phyloP scores from a whole-genome alignment of 2,797 vertebrate genomes.

The Falco novaeseelandiae region DNA sequence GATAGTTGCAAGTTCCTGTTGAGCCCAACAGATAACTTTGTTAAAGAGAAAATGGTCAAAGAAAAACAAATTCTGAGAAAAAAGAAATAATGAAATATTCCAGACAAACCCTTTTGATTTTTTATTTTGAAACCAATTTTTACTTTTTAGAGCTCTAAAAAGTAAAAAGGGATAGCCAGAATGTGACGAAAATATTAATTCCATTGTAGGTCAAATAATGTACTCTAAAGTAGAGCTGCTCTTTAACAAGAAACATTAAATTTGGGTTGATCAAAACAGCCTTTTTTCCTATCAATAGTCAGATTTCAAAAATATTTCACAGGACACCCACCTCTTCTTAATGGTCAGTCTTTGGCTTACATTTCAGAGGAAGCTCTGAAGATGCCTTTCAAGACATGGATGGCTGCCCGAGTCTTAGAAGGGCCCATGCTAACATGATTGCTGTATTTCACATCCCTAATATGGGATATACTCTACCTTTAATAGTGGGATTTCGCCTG shows the following conservation, averaged over 20 bases:
- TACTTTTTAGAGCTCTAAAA: background rate
- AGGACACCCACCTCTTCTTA: background rate
- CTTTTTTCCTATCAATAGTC: background rate
- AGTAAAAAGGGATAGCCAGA: background rate
- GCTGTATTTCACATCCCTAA: background rate
- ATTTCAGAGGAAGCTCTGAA: background rate
- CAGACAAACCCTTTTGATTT: background rate
- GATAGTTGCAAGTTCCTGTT: background rate
- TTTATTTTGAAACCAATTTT: background rate
- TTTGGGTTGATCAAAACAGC: background rate
- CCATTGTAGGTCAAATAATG: background rate
- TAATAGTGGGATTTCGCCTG: background rate
- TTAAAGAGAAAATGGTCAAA: background rate
- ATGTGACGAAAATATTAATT: background rate
- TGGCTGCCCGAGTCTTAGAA: background rate
- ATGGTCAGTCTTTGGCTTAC: background rate
- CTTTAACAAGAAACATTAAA: background rate
- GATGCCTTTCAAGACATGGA: accelerated
- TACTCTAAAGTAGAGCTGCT: background rate
- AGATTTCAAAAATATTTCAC: background rate
- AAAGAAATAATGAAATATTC: background rate
- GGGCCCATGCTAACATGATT: background rate
- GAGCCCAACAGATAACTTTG: background rate
- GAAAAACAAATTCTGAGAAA: background rate
- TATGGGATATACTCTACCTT: background rate